These are phyloP conservation scores for Metopolophium dirhodum DNA, from an alignment of 1,140 invertebrate genomes.

Conservation along the genomic window DNA sequence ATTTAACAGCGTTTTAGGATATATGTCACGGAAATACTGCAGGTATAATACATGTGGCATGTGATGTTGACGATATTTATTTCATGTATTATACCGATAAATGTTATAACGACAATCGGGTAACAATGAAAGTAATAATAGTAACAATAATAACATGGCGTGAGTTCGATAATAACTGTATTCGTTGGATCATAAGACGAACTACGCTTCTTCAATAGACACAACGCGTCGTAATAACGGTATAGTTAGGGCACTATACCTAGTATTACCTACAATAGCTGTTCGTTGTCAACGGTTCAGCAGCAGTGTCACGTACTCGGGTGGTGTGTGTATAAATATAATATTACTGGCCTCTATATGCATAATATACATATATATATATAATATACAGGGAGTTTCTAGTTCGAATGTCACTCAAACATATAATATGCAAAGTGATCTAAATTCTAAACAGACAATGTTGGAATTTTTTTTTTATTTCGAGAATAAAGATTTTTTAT, in stretches of 20 bases:
- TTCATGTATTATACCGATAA: not conserved
- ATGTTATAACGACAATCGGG: not conserved
- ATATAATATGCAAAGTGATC: not conserved
- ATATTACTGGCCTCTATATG: not conserved
- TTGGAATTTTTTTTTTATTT: not conserved
- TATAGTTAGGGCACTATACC: not conserved
- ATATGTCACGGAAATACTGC: not conserved
- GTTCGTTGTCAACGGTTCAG: not conserved
- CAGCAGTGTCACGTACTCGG: not conserved
- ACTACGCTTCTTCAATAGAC: not conserved
- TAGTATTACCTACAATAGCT: not conserved
- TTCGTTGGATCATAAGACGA: not conserved
- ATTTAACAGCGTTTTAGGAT: not conserved
- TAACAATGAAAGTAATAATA: not conserved
- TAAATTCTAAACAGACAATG: not conserved
- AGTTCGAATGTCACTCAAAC: not conserved
- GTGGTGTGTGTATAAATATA: not conserved
- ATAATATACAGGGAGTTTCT: not conserved
- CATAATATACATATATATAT: not conserved
- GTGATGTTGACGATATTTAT: not conserved
- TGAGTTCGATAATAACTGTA: not conserved
- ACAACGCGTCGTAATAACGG: not conserved
- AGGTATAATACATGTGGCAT: too few species aligned
- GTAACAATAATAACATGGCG: not conserved
- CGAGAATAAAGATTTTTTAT: not conserved